Conservation (phyloP, 2,797 vertebrate genomes). For the Macrochelys suwanniensis region DNA sequence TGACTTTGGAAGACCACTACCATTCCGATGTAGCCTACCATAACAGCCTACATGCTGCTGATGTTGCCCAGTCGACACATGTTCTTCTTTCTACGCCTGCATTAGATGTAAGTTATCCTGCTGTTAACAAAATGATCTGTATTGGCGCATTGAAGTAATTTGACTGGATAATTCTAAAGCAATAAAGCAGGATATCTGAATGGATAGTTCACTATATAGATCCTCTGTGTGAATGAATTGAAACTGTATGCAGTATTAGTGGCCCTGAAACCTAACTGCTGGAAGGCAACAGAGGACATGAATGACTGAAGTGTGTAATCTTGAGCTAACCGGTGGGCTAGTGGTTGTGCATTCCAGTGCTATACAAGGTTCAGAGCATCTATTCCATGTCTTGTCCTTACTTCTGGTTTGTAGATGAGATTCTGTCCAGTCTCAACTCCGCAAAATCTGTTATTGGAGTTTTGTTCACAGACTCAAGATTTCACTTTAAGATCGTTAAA, state of each 20-base stretch:
- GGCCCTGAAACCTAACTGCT: background rate
- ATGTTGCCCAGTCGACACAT: constrained; percentile 97
- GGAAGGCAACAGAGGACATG: background rate
- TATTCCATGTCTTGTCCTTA: background rate
- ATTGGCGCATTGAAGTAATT: background rate
- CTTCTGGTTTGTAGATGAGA: background rate
- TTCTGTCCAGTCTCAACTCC: background rate
- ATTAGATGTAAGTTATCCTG: constrained; percentile 89
- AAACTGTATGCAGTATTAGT: background rate
- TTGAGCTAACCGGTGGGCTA: background rate
- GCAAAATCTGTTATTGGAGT: background rate
- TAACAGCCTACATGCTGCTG: constrained; percentile 97
- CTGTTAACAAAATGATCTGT: background rate
- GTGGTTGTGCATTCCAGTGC: background rate
- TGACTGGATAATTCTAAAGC: fast-evolving
- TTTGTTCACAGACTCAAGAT: background rate
- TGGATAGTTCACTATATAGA: fast-evolving
- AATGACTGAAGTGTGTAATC: background rate
- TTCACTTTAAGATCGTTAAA: background rate
- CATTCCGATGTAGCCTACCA: constrained; percentile 96
- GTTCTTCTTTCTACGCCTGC: constrained; percentile 96
- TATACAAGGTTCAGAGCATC: background rate
- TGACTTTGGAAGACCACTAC: constrained; percentile 98
- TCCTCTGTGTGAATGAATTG: fast-evolving
- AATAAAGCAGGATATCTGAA: background rate